Percentiles rank a stretch among this genome's conserved stretches.
These are phyloP conservation scores for Blastomussa wellsi DNA, from an alignment of 92 coral and sea anemone species.

Conservation along the genomic window DNA sequence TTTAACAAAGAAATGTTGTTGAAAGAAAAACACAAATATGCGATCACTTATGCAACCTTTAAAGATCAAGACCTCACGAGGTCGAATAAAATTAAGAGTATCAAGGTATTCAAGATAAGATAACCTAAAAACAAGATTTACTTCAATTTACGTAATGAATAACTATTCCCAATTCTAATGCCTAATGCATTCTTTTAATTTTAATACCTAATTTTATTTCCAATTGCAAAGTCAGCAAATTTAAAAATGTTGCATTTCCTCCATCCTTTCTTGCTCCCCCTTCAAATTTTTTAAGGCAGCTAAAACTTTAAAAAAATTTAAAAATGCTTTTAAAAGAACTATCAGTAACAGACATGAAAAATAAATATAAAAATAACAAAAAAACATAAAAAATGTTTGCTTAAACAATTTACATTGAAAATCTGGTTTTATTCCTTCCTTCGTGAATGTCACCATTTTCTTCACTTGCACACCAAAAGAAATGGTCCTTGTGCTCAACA, in stretches of 20 bases:
- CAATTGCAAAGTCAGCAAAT: neutral
- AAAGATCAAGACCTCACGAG: neutral
- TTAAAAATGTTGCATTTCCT: neutral
- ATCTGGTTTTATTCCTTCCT: neutral
- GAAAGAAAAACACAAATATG: conserved; percentile 19
- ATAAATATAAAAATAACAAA: conserved; percentile 16
- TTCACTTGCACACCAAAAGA: neutral
- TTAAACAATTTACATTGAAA: neutral
- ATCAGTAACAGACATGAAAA: conserved; percentile 2
- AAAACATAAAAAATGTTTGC: neutral
- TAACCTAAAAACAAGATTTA: neutral
- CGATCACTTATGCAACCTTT: neutral
- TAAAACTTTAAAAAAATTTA: neutral
- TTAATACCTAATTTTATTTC: neutral
- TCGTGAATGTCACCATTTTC: too few relatives aligned
- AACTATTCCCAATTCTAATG: neutral
- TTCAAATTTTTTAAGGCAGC: neutral
- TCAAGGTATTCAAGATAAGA: neutral
- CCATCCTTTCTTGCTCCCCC: neutral
- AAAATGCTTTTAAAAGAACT: neutral
- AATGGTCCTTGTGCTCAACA: conserved; percentile 18
- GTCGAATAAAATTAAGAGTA: neutral
- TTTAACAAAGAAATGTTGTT: conserved; percentile 9
- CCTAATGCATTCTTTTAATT: conserved; percentile 10
- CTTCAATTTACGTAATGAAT: neutral